Base-by-base conservation (phyloP, 2,113 vertebrate species). In the Mus pahari region DNA sequence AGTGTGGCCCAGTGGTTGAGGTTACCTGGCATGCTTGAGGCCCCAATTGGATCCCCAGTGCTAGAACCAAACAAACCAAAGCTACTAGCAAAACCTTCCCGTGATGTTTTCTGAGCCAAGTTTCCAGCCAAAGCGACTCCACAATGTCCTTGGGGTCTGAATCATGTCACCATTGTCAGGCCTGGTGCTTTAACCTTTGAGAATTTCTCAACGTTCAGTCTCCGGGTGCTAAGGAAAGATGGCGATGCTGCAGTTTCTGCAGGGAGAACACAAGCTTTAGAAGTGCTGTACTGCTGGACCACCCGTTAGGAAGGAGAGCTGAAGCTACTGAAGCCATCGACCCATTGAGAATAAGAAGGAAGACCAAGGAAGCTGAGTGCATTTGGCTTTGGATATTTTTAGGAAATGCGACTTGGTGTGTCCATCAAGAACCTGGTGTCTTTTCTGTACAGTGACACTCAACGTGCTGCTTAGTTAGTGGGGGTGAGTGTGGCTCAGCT, bases 371-470 rank as follows among this genome's bases (percentile, higher is more conserved):
- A 55, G 94, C 14, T 9, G 36, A 22, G 36, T 45, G 45, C 89
- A 53, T 90, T 71, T 86, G 55, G n/a, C 58, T 74, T 84, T 75
- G 36, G 50, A 17, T 94, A 20, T 75, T 66, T 68, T 96, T 42
- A 62, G 96, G 83, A 93, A 95, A 55, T 81, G 66, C 42, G 58
- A 74, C 66, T 81, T 88, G 96, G 75, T 81, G 91, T 79, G 78
- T 91, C 64, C 82, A 94, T 83, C 73, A 92, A 92, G 66, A 82
- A 79, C 45, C 33, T 24, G 50, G 66, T 94, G 97, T 78, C 70
- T 6, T 97, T 66, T 55, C 42, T 87, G 12, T 90, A 48, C 77
- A 95, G 48, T 75, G 90, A 87, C 50, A 66, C 75, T 89, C 86
- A 62, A 4, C 53, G 13, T 42, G 33, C 50, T 97, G 55, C 68